Conservation (phyloP, 2,888 invertebrate species). For the Phyllotreta cruciferae region DNA sequence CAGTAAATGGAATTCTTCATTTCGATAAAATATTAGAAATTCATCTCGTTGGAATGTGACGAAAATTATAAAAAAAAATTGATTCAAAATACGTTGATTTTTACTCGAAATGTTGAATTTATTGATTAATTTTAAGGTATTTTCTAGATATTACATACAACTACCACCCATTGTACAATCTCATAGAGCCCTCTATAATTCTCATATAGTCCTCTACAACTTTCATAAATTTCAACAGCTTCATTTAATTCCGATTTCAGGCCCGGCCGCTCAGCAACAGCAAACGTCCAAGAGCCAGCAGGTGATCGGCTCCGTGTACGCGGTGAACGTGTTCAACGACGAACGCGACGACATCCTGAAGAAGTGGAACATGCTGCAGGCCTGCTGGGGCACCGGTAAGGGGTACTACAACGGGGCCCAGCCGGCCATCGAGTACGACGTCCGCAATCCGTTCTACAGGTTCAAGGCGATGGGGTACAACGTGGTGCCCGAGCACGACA, state of each 20-base stretch:
- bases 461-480: slow-evolving; percentile 97
- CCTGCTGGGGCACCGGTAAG: slow-evolving; percentile 86
- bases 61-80: no score
- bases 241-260: slow-evolving; percentile 28
- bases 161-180: no score
- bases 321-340: slow-evolving; percentile 83
- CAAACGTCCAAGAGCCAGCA: slow-evolving; percentile 53
- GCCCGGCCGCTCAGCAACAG: slow-evolving; percentile 42
- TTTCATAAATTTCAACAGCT: no score
- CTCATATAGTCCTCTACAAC: no score
- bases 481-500: slow-evolving; percentile 82
- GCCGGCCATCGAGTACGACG: slow-evolving; percentile 82
- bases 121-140: slow-evolving; percentile 1
- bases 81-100: no score
- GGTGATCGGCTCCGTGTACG: slow-evolving; percentile 61
- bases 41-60: no score
- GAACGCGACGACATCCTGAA: slow-evolving; percentile 93
- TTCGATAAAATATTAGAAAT: no score
- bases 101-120: no score
- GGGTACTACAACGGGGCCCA: slow-evolving; percentile 80
- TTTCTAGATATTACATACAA: no score
- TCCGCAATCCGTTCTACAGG: slow-evolving; percentile 89
- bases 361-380: slow-evolving; percentile 94
- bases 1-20: no score
- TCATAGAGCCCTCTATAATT: no score